These are phyloP conservation scores for Tricholauxania praeusta DNA, from an alignment of 2,888 invertebrate genomes.

Conservation along the genomic window DNA sequence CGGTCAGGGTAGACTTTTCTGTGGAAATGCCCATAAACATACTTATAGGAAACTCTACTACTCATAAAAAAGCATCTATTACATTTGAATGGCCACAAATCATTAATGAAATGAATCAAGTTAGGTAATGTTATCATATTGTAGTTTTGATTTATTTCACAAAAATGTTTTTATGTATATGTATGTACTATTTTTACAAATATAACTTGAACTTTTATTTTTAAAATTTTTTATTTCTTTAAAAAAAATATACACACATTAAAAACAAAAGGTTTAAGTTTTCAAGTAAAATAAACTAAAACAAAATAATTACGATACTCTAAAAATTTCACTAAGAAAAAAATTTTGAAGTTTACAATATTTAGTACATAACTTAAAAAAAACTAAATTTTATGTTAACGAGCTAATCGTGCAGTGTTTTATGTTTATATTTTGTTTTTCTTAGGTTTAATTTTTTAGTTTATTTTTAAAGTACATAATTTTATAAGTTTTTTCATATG, in stretches of 20 bases:
- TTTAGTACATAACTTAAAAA: slow-evolving; percentile 36
- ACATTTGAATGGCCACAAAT: too few relatives aligned
- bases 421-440: slow-evolving; percentile 25
- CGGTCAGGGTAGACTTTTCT: too few relatives aligned
- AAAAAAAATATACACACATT: not conserved
- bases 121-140: not conserved
- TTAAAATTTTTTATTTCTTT: slow-evolving; percentile 31
- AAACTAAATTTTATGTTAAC: not conserved
- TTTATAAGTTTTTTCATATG: slow-evolving; percentile 27
- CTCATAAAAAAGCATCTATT: too few relatives aligned
- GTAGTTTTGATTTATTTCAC: slow-evolving; percentile 30
- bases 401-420: slow-evolving; percentile 6
- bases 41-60: too few relatives aligned
- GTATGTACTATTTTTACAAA: slow-evolving; percentile 39
- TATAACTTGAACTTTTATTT: slow-evolving; percentile 4
- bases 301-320: too few relatives aligned
- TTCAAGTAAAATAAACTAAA: too few relatives aligned
- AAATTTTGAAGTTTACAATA: too few relatives aligned
- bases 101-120: too few relatives aligned
- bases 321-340: too few relatives aligned
- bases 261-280: too few relatives aligned
- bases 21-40: too few relatives aligned
- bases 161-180: slow-evolving; percentile 30
- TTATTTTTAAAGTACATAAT: slow-evolving; percentile 25
- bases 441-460: slow-evolving; percentile 20